Base-by-base conservation (phyloP, 2,888 invertebrate species). In the Nomada lathburiana region DNA sequence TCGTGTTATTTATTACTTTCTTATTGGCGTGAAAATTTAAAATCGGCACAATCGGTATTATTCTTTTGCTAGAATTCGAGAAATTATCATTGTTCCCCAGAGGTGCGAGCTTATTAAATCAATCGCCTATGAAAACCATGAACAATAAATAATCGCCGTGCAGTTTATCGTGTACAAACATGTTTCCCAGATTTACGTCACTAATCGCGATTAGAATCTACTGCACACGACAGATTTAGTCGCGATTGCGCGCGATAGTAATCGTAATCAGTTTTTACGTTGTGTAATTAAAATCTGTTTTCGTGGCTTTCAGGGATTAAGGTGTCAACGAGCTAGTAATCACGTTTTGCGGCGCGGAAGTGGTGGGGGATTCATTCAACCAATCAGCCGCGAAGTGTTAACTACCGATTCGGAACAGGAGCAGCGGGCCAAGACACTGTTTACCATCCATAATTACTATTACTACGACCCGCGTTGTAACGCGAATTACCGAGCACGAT, bases 311-410 rank as follows among this genome's bases (percentile, higher is more conserved):
- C 23, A 4, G 20, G 57, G 18, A 55, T 42, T 29, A n/a, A 18
- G 50, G 59, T 70, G 70, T 78, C 70, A 70, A 71, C 47, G 13
- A 16, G 50, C 53, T 62, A 59, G 13, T 55, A 62, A 75, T 55
- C 59, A 44, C 29, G 47, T 42, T 75, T 63, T 11, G 47, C 53
- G 42, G 55, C 29, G 5, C n/a, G 20, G 62, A 57, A 69, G 76
- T 73, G 69, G 82, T 81, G 69, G 69, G 81, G 76, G 76, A 55
- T 76, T 62, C 18, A n/a, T 55, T 42, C 81, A 57, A 69, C 82
- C 82, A 82, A 82, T 82, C 82, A 73, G 76, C 64, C 76, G 68
- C 55, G 42, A 76, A 81, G 47, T 76, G 82, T 76, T 82, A 81
- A 81, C 76, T 65, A 73, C 76, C 47, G 81, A 68, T 73, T 29